Percentiles rank a stretch among this genome's conserved stretches.
Conservation (phyloP, 2,888 invertebrate species). For the Eupithecia vulgata region DNA sequence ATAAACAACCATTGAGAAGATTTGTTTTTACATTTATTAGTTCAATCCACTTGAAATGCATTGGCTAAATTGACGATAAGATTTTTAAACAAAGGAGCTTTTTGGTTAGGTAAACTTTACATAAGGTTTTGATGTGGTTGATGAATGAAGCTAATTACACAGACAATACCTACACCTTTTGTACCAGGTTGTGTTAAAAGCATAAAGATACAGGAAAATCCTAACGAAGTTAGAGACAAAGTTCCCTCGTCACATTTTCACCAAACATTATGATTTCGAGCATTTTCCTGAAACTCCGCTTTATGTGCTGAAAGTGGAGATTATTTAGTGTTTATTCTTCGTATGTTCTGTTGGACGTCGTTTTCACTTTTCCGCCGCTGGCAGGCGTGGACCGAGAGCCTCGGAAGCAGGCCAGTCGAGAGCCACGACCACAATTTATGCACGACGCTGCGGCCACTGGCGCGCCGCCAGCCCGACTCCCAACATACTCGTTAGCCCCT, state of each 20-base stretch:
- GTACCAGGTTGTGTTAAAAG: neutral
- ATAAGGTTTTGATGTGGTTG: neutral
- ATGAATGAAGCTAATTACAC: neutral
- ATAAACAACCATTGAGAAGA: slow-evolving; percentile 38
- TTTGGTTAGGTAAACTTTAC: neutral
- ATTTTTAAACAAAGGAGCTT: slow-evolving; percentile 7
- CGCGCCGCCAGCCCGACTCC: slow-evolving; percentile 56
- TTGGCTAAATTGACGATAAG: slow-evolving; percentile 15
- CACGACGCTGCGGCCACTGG: slow-evolving; percentile 59
- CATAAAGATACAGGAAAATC: neutral
- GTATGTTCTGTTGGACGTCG: slow-evolving; percentile 43
- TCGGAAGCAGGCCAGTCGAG: slow-evolving; percentile 38
- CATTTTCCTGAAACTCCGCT: neutral
- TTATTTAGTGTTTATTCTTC: slow-evolving; percentile 19
- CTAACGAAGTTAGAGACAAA: neutral
- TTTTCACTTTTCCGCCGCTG: slow-evolving; percentile 60
- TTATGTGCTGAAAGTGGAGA: slow-evolving; percentile 11
- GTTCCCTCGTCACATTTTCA: neutral
- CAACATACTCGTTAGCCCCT: slow-evolving; percentile 71
- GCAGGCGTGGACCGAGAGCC: slow-evolving; percentile 38
- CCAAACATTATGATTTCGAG: neutral
- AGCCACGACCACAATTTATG: slow-evolving; percentile 67
- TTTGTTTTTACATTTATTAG: slow-evolving; percentile 29
- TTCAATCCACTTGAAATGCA: slow-evolving; percentile 32
- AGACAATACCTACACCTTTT: neutral